phyloP scores from a whole-genome alignment of 1,140 invertebrate genomes.

The Ruditapes philippinarum region DNA sequence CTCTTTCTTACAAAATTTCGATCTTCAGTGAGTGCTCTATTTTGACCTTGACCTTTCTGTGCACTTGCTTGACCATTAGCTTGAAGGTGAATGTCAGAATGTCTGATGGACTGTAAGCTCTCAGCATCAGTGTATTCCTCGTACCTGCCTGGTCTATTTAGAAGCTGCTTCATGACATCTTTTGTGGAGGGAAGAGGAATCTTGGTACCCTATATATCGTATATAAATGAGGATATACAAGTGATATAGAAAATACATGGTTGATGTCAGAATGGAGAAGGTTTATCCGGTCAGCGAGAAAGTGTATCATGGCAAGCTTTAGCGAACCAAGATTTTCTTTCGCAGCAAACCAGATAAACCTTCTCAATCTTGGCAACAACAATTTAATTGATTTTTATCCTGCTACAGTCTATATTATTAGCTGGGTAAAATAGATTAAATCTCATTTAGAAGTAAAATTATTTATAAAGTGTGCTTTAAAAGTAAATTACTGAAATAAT shows the following conservation, averaged over 20 bases:
- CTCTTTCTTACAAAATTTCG: background rate
- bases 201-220: conserved; percentile 23
- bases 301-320: no score
- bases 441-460: no score
- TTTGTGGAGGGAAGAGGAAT: conserved; percentile 55
- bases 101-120: conserved; percentile 8
- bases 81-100: conserved; percentile 18
- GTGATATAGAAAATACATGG: no score
- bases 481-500: no score
- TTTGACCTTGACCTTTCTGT: conserved; percentile 3
- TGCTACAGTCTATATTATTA: no score
- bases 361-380: background rate
- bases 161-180: conserved; percentile 27
- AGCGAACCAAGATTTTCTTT: no score
- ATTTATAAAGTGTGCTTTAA: no score
- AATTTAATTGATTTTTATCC: background rate
- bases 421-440: no score
- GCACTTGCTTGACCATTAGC: conserved; percentile 1
- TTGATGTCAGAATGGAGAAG: no score
- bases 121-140: conserved; percentile 24
- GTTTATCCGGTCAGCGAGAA: no score
- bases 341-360: background rate
- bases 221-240: background rate
- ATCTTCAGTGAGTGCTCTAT: background rate
- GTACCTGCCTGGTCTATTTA: background rate